These are phyloP conservation scores for Otocyon megalotis DNA, from an alignment of 2,113 vertebrate species.

Conservation along the genomic window DNA sequence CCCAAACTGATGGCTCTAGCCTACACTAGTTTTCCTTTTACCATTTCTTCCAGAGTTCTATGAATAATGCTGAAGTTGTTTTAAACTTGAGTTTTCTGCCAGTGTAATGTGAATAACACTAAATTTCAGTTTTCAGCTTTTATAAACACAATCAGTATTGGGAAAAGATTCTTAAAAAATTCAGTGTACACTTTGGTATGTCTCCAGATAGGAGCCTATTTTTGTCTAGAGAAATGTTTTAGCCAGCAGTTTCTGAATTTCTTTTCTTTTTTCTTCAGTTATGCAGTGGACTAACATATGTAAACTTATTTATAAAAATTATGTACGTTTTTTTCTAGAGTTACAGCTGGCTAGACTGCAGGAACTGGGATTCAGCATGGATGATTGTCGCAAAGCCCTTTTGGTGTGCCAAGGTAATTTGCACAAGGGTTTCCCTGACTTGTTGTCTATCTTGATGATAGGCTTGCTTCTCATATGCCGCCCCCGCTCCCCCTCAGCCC, in stretches of 20 bases:
- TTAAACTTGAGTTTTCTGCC: constrained; percentile 44
- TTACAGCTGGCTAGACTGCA: constrained; percentile 92
- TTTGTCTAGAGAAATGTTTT: constrained; percentile 25
- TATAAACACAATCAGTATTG: neutral
- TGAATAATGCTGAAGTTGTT: neutral
- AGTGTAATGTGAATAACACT: neutral
- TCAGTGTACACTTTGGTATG: neutral
- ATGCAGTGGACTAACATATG: neutral
- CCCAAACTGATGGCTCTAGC: neutral
- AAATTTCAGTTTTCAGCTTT: constrained; percentile 3
- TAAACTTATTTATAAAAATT: constrained; percentile 39
- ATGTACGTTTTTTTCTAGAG: constrained; percentile 83
- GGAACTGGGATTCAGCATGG: constrained; percentile 94
- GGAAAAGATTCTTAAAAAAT: neutral
- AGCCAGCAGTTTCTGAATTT: neutral
- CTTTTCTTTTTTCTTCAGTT: neutral
- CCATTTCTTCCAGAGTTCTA: neutral
- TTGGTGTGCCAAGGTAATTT: constrained; percentile 92
- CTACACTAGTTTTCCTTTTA: neutral
- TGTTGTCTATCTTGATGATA: neutral
- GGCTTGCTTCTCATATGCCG: neutral
- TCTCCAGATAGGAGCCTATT: neutral
- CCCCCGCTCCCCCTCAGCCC: neutral
- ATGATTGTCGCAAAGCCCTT: constrained; percentile 94
- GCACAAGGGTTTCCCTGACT: neutral